Evolutionary conservation across 2,888 invertebrate species (phyloP).

Genomic region (Noctua janthe): DNA sequence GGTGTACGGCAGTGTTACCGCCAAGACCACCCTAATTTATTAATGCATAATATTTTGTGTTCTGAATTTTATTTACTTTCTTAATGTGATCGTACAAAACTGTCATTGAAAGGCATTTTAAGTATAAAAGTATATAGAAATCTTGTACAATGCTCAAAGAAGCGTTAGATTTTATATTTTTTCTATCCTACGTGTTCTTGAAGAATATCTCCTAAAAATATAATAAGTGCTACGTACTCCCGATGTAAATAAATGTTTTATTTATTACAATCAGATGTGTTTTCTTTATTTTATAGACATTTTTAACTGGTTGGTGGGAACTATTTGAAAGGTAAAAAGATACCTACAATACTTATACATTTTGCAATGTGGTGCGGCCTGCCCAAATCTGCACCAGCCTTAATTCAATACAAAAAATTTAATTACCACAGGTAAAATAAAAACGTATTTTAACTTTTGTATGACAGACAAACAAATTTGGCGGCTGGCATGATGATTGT

Average conservation of each 20-base stretch:
- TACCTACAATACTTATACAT: too few species aligned
- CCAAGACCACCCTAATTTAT: constrained; percentile 15
- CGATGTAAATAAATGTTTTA: constrained; percentile 80
- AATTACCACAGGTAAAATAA: neutral
- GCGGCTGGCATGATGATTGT: neutral
- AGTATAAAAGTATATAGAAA: neutral
- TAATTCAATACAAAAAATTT: neutral
- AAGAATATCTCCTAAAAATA: constrained; percentile 77
- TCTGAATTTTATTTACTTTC: neutral
- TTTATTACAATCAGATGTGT: constrained; percentile 65
- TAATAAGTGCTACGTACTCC: constrained; percentile 86
- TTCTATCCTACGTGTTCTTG: constrained; percentile 62
- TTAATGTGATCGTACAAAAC: constrained; percentile 6
- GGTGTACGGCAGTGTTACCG: constrained; percentile 9
- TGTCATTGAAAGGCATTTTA: constrained; percentile 35
- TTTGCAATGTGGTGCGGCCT: neutral
- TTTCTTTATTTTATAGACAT: constrained; percentile 51
- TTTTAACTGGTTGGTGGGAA: neutral
- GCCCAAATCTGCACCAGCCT: neutral
- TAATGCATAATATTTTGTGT: neutral
- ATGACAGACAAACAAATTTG: neutral
- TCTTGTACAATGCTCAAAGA: constrained; percentile 41
- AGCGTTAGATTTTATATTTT: constrained; percentile 62
- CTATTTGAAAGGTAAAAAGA: neutral
- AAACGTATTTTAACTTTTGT: neutral